These are phyloP conservation scores for Asarcornis scutulata DNA, from an alignment of 2,113 vertebrate species.

Conservation along the genomic window DNA sequence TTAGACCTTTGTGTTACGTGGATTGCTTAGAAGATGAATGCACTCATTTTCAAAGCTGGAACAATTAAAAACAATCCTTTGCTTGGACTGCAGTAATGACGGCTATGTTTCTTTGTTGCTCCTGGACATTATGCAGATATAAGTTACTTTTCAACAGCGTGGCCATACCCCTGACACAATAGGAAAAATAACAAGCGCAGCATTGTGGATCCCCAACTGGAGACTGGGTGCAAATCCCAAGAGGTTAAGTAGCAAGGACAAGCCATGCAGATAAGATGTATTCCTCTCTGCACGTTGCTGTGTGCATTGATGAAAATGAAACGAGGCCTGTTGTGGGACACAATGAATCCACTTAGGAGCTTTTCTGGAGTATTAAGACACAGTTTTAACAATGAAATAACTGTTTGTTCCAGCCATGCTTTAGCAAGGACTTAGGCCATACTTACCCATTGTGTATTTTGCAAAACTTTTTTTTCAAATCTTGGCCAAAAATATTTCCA, in stretches of 20 bases:
- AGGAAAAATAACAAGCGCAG: neutral
- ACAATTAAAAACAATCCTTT: slow-evolving; percentile 44
- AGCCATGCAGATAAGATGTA: neutral
- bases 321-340: slow-evolving; percentile 1
- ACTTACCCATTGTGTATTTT: slow-evolving; percentile 26
- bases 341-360: slow-evolving; percentile 39
- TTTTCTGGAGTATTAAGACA: slow-evolving; percentile 41
- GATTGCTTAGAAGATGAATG: slow-evolving; percentile 34
- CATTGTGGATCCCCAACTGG: neutral
- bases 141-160: neutral
- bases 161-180: neutral
- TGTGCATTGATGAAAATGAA: neutral
- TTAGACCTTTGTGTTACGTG: neutral
- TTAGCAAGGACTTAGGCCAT: neutral
- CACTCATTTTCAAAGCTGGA: slow-evolving; percentile 38
- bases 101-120: neutral
- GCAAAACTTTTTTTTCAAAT: neutral
- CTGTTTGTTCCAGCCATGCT: slow-evolving; percentile 28
- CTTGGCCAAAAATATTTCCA: slow-evolving; percentile 62
- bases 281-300: neutral
- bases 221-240: neutral
- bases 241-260: neutral
- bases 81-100: slow-evolving; percentile 16
- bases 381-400: slow-evolving; percentile 62
- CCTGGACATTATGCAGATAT: neutral